Percentiles rank a stretch among this genome's conserved stretches.
Evolutionary conservation across 1,140 invertebrate species (phyloP).

Genomic region (Macrobrachium rosenbergii): DNA sequence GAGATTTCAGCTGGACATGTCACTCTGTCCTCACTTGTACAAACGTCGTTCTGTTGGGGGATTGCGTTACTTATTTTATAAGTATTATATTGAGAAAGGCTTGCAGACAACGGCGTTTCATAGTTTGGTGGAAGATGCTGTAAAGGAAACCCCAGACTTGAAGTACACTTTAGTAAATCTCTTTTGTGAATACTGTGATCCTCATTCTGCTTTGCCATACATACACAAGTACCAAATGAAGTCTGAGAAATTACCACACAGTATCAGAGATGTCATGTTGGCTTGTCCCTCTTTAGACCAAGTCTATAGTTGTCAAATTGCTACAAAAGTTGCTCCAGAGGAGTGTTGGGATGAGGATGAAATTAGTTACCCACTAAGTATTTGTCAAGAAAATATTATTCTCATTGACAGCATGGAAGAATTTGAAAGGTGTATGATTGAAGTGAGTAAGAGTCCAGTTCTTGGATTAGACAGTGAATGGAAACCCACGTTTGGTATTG

Average conservation of each 20-base stretch:
- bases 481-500: slow-evolving; percentile 48
- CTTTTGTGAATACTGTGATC: slow-evolving; percentile 37
- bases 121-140: slow-evolving; percentile 41
- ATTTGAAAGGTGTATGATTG: slow-evolving; percentile 12
- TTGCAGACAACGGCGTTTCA: slow-evolving; percentile 32
- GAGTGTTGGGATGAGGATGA: slow-evolving; percentile 31
- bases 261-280: slow-evolving; percentile 8
- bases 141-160: slow-evolving; percentile 46
- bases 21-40: slow-evolving; percentile 41
- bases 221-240: slow-evolving; percentile 14
- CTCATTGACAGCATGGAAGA: slow-evolving; percentile 18
- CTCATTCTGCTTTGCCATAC: slow-evolving; percentile 32
- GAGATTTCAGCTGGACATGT: slow-evolving; percentile 26
- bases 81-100: slow-evolving; percentile 42
- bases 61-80: slow-evolving; percentile 47
- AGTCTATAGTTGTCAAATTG: neutral
- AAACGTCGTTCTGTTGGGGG: slow-evolving; percentile 35
- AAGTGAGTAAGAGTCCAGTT: slow-evolving; percentile 21
- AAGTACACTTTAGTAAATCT: slow-evolving; percentile 18
- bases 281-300: slow-evolving; percentile 13
- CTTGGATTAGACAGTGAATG: slow-evolving; percentile 43
- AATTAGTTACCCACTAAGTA: slow-evolving; percentile 20
- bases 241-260: slow-evolving; percentile 10
- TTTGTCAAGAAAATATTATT: slow-evolving; percentile 29
- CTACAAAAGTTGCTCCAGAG: neutral